These are phyloP conservation scores for Xestobium rufovillosum DNA, from an alignment of 2,888 invertebrate genomes.

Conservation along the genomic window DNA sequence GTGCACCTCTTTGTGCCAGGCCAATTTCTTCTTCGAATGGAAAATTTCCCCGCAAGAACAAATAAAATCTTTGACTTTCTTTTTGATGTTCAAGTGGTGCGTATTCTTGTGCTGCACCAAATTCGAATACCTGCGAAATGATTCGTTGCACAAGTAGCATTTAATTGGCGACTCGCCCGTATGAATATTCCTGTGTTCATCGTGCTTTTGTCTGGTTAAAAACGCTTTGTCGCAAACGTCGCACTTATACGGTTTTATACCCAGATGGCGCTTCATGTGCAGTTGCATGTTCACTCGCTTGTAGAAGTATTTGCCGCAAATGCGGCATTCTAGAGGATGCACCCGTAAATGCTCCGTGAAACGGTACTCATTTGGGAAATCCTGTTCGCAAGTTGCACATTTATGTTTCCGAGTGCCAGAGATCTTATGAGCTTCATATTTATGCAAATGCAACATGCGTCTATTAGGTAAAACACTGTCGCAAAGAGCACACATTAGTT, in stretches of 20 bases:
- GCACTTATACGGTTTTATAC: slow-evolving; percentile 62
- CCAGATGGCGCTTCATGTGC: slow-evolving; percentile 73
- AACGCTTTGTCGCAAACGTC: slow-evolving; percentile 76
- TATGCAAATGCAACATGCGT: slow-evolving; percentile 42
- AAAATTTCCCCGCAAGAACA: slow-evolving; percentile 67
- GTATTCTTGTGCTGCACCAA: slow-evolving; percentile 76
- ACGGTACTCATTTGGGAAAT: slow-evolving; percentile 59
- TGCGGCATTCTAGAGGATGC: slow-evolving; percentile 75
- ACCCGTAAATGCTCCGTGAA: slow-evolving; percentile 68
- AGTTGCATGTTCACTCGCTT: slow-evolving; percentile 65
- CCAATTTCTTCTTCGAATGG: slow-evolving; percentile 74
- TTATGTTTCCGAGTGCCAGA: slow-evolving; percentile 37
- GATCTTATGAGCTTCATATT: slow-evolving; percentile 45
- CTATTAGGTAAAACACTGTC: slow-evolving; percentile 30
- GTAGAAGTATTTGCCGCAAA: slow-evolving; percentile 72
- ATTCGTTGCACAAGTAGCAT: slow-evolving; percentile 71
- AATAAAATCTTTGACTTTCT: slow-evolving; percentile 51
- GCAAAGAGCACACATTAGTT: slow-evolving; percentile 31
- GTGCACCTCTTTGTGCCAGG: slow-evolving; percentile 80
- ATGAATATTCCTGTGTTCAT: slow-evolving; percentile 76
- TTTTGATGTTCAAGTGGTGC: slow-evolving; percentile 66
- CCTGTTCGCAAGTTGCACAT: slow-evolving; percentile 58
- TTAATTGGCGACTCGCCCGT: slow-evolving; percentile 74
- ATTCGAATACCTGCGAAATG: slow-evolving; percentile 76
- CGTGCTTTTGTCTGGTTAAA: slow-evolving; percentile 71